phyloP scores from a whole-genome alignment of 2,113 vertebrate species.

The Percopsis transmontana region DNA sequence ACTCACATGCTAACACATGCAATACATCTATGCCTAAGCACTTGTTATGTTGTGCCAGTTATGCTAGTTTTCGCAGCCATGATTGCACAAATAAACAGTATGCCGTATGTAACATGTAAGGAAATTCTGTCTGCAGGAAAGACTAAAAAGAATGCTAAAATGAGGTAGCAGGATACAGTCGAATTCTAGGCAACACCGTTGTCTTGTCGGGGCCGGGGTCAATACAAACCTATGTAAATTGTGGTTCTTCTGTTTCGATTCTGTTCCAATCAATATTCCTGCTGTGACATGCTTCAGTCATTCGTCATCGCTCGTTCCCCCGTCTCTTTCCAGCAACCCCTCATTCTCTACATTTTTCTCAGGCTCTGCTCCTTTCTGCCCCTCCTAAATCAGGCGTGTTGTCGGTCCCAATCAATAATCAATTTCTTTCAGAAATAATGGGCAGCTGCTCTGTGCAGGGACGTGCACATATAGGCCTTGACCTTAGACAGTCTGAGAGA shows the following conservation, averaged over 20 bases:
- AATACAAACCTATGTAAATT: constrained; percentile 35
- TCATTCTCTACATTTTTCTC: constrained; percentile 8
- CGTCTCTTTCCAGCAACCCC: not conserved
- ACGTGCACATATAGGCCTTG: constrained; percentile 23
- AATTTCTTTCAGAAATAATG: constrained; percentile 65
- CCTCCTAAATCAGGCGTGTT: constrained; percentile 58
- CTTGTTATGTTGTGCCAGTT: not conserved
- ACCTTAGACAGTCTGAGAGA: constrained; percentile 43
- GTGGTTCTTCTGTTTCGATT: constrained; percentile 40
- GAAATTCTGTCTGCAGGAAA: not conserved
- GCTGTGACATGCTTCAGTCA: constrained; percentile 60
- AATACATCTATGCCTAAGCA: not conserved
- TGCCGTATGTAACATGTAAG: too few species aligned
- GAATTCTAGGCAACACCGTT: constrained; percentile 27
- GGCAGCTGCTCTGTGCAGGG: constrained; percentile 11
- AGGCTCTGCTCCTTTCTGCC: constrained; percentile 16
- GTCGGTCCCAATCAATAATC: constrained; percentile 70
- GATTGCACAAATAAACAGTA: too few species aligned
- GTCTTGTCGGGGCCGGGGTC: constrained; percentile 36
- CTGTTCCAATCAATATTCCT: constrained; percentile 32
- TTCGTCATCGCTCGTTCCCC: constrained; percentile 51
- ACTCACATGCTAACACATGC: not conserved
- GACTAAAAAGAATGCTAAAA: not conserved
- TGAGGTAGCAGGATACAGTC: not conserved
- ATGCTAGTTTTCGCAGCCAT: not conserved